Evolutionary conservation across 2,888 invertebrate genomes (phyloP).

Genomic region (Nomada hirtipes): DNA sequence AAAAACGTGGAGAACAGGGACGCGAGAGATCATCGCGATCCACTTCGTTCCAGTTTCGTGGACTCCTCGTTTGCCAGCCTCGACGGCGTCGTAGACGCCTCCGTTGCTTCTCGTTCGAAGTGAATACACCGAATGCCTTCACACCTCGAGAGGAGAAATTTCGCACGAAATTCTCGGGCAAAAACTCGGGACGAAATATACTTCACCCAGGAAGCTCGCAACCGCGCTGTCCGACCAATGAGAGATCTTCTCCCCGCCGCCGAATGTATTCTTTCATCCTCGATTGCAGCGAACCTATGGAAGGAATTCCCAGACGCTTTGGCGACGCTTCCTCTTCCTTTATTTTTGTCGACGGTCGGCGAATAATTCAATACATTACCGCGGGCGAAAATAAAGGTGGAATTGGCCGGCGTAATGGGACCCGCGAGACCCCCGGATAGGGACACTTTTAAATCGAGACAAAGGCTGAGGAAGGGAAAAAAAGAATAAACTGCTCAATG

Average conservation of each 20-base stretch:
- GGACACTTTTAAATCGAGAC: constrained; percentile 76
- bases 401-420: constrained; percentile 71
- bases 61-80: background rate
- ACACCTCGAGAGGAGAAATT: background rate
- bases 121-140: background rate
- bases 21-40: constrained; percentile 2
- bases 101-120: background rate
- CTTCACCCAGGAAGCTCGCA: background rate
- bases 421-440: constrained; percentile 60
- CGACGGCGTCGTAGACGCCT: background rate
- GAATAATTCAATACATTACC: constrained; percentile 54
- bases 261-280: background rate
- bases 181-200: background rate
- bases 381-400: constrained; percentile 51
- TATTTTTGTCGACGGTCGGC: background rate
- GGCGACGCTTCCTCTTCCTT: background rate
- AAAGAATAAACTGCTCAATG: constrained; percentile 74
- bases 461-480: constrained; percentile 58
- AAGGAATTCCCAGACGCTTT: constrained; percentile 4
- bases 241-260: background rate
- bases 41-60: constrained; percentile 11
- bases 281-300: background rate
- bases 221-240: background rate
- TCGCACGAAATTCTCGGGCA: background rate
- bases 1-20: constrained; percentile 31